These are phyloP conservation scores for Pelodiscus sinensis DNA, from an alignment of 2,113 vertebrate genomes.

Conservation along the genomic window DNA sequence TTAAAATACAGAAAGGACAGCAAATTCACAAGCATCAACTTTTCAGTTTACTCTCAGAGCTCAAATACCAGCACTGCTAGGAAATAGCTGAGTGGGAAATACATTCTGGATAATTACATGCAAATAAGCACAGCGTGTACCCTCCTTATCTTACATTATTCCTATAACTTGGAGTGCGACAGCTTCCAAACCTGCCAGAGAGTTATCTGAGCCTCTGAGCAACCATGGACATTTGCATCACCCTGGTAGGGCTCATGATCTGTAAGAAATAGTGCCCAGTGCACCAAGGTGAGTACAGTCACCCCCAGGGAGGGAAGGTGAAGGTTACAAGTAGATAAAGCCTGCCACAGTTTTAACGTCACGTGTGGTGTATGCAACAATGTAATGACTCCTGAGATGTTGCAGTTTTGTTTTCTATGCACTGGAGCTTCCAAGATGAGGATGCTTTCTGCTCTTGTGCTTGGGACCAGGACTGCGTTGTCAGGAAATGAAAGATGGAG, in stretches of 20 bases:
- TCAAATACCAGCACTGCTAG: background rate
- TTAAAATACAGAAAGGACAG: background rate
- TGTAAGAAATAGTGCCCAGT: background rate
- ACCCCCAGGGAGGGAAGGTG: background rate
- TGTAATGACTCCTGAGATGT: background rate
- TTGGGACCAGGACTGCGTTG: background rate
- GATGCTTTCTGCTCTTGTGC: background rate
- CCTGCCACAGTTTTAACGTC: background rate
- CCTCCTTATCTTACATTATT: background rate
- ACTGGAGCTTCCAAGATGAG: background rate
- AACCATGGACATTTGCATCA: background rate
- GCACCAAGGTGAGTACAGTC: background rate
- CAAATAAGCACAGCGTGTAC: background rate
- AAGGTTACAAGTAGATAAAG: background rate
- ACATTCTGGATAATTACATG: background rate
- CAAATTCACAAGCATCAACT: background rate
- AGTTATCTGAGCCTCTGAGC: background rate
- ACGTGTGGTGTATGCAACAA: background rate
- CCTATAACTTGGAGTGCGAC: background rate
- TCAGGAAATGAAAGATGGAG: background rate
- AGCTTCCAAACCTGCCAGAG: background rate
- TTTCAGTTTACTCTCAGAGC: background rate
- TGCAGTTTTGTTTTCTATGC: background rate
- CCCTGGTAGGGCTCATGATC: background rate
- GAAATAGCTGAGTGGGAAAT: background rate